Evolutionary conservation across 2,888 invertebrate species (phyloP).

Genomic region (Nomada fabriciana): DNA sequence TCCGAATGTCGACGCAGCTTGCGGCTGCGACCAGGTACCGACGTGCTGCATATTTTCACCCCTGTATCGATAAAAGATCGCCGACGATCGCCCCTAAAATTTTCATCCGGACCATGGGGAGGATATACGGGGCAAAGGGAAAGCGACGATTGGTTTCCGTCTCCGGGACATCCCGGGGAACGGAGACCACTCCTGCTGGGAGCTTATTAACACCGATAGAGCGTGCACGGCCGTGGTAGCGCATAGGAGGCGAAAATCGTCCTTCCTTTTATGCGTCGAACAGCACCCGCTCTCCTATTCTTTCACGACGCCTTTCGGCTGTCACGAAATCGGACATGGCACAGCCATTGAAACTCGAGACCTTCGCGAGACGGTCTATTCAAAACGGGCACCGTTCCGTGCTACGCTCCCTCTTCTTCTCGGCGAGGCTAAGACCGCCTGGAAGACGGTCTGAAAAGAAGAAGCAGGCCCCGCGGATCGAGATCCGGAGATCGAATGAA

Average conservation of each 20-base stretch:
- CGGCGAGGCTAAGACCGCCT: slow-evolving; percentile 34
- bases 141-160: no score
- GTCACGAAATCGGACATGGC: slow-evolving; percentile 69
- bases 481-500: slow-evolving; percentile 39
- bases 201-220: background rate
- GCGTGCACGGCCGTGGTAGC: background rate
- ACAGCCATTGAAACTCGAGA: slow-evolving; percentile 78
- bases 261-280: slow-evolving; percentile 28
- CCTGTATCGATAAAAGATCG: slow-evolving; percentile 31
- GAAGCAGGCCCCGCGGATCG: slow-evolving; percentile 50
- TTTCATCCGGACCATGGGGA: no score
- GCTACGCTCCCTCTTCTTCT: slow-evolving; percentile 12
- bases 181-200: no score
- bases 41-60: slow-evolving; percentile 46
- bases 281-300: slow-evolving; percentile 15
- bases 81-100: no score
- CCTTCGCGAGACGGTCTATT: slow-evolving; percentile 75
- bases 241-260: slow-evolving; percentile 1
- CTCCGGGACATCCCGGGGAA: no score
- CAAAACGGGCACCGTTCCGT: slow-evolving; percentile 58
- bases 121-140: no score
- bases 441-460: slow-evolving; percentile 54
- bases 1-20: slow-evolving; percentile 38
- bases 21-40: slow-evolving; percentile 3
- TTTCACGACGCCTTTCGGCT: slow-evolving; percentile 41